Conservation (phyloP, 2,113 vertebrate species). For the Saccopteryx bilineata region DNA sequence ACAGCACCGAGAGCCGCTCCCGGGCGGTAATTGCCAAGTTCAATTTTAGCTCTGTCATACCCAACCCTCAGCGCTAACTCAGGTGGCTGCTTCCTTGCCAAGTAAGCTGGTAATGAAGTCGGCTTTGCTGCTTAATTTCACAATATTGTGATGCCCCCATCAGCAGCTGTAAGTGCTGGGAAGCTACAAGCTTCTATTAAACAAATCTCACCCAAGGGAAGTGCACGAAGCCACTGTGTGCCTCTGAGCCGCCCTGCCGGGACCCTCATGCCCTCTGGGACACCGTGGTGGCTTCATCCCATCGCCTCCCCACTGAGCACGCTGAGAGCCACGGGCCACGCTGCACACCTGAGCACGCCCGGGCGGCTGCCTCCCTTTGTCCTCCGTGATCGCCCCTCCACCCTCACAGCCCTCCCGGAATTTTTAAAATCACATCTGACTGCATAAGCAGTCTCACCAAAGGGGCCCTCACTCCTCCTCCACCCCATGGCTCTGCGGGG, state of each 20-base stretch:
- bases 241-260: conserved; percentile 33
- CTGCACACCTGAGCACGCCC: rapidly evolving
- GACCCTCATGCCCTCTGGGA: not conserved
- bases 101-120: conserved; percentile 88
- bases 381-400: not conserved
- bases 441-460: not conserved
- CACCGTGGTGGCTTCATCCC: not conserved
- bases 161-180: conserved; percentile 86
- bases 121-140: conserved; percentile 88
- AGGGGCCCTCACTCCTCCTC: rapidly evolving
- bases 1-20: conserved; percentile 80
- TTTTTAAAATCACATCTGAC: not conserved
- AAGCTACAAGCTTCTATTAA: conserved; percentile 85
- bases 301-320: rapidly evolving
- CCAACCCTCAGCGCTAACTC: conserved; percentile 86
- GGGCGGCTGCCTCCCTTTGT: rapidly evolving
- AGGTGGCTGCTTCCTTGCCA: conserved; percentile 85
- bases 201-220: conserved; percentile 82
- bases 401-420: not conserved
- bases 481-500: not conserved
- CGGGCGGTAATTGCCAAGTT: conserved; percentile 89
- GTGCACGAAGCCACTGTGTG: conserved; percentile 66
- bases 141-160: conserved; percentile 90
- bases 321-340: rapidly evolving
- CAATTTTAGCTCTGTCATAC: conserved; percentile 91